phyloP scores from a whole-genome alignment of 2,797 vertebrate species.

The Falco rusticolus region DNA sequence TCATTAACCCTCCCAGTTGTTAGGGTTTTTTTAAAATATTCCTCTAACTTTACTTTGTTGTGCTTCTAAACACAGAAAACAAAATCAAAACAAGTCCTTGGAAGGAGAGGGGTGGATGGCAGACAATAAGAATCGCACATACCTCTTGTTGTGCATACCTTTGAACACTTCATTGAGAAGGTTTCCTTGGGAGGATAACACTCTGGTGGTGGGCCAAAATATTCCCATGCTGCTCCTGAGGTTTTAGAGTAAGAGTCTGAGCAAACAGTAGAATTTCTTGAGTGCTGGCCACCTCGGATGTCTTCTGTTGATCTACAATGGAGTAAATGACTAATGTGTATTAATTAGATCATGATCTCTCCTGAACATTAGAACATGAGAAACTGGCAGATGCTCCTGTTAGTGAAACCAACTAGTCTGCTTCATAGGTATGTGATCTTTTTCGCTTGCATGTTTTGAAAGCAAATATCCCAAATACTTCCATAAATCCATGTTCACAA shows the following conservation, averaged over 20 bases:
- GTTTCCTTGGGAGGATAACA: conserved; percentile 45
- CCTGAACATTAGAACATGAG: neutral
- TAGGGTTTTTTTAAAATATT: neutral
- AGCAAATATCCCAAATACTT: neutral
- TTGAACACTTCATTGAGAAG: conserved; percentile 57
- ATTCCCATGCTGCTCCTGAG: neutral
- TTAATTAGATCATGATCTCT: neutral
- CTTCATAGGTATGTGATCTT: neutral
- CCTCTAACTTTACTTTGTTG: neutral
- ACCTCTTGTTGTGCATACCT: conserved; percentile 63
- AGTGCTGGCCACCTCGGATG: neutral
- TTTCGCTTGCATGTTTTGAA: neutral
- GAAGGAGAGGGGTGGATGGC: neutral
- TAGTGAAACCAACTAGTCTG: neutral
- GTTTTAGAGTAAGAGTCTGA: neutral
- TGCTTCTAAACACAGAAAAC: neutral
- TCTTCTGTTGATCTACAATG: conserved; percentile 6
- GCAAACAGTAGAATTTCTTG: neutral
- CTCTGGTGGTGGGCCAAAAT: neutral
- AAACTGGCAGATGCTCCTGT: neutral
- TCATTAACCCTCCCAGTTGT: neutral
- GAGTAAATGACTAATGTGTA: neutral
- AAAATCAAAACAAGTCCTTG: neutral
- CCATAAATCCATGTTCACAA: neutral
- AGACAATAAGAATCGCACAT: neutral